Percentiles rank a stretch among this genome's conserved stretches.
Evolutionary conservation across 2,797 vertebrate species (phyloP).

Genomic region (Coregonus sp.): DNA sequence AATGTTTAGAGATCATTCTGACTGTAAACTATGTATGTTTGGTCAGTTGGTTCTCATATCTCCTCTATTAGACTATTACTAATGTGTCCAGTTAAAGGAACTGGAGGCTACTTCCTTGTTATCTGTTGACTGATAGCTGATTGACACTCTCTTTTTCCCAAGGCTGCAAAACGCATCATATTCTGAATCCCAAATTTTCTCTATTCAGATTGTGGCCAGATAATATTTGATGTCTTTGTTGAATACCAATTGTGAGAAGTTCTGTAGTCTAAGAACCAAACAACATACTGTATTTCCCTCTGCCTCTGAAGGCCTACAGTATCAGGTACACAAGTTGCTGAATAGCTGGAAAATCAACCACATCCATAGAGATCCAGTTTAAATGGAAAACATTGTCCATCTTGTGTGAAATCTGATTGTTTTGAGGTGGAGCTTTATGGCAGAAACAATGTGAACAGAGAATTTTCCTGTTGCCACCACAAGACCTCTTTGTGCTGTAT

Average conservation of each 20-base stretch:
- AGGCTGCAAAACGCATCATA: no score
- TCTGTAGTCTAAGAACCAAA: slow-evolving; percentile 59
- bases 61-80: neutral
- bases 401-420: slow-evolving; percentile 29
- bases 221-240: slow-evolving; percentile 6
- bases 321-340: no score
- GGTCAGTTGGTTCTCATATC: neutral
- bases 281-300: slow-evolving; percentile 44
- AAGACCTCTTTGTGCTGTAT: slow-evolving; percentile 7
- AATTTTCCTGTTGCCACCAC: slow-evolving; percentile 19
- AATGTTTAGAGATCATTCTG: slow-evolving; percentile 67
- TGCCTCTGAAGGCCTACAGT: slow-evolving; percentile 23
- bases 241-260: slow-evolving; percentile 46
- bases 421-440: slow-evolving; percentile 52
- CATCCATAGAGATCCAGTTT: no score
- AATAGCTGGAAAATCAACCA: no score
- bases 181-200: slow-evolving; percentile 69
- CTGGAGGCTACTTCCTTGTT: no score
- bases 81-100: no score
- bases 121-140: no score
- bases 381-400: no score
- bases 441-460: slow-evolving; percentile 25
- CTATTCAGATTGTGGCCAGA: slow-evolving; percentile 63
- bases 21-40: slow-evolving; percentile 56
- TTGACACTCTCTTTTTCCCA: no score